Evolutionary conservation across 2,113 vertebrate genomes (phyloP).

Genomic region (Pardalotus punctatus): DNA sequence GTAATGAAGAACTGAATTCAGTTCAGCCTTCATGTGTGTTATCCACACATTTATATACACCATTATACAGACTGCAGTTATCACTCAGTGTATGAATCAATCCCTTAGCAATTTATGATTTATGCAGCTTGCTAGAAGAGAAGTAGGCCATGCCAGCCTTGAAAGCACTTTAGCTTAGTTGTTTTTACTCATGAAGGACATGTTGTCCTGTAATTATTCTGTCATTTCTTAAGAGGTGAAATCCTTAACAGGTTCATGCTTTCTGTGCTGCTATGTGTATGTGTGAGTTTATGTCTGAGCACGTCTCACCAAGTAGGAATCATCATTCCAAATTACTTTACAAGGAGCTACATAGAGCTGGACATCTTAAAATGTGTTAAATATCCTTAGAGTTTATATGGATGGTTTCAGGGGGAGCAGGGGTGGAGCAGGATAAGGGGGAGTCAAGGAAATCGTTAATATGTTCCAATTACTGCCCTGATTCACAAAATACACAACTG

Average conservation of each 20-base stretch:
- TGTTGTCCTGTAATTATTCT: constrained; percentile 79
- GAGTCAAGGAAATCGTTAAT: constrained; percentile 12
- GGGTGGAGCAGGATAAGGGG: not conserved
- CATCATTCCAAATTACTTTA: constrained; percentile 40
- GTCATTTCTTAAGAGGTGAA: constrained; percentile 79
- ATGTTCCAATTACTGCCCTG: not conserved
- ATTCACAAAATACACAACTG: constrained; percentile 15
- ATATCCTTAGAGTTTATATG: constrained; percentile 35
- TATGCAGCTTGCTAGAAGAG: constrained; percentile 72
- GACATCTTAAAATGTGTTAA: constrained; percentile 59
- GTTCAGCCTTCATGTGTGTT: not conserved
- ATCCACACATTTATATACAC: not conserved
- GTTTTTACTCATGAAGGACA: constrained; percentile 77
- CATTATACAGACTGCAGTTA: not conserved
- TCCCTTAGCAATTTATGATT: constrained; percentile 68
- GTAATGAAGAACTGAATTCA: not conserved
- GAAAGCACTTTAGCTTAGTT: constrained; percentile 75
- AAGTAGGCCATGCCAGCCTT: constrained; percentile 74
- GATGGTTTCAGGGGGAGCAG: not conserved
- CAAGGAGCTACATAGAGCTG: constrained; percentile 51
- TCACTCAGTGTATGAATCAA: constrained; percentile 13
- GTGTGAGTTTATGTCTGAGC: constrained; percentile 51
- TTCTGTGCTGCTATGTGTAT: constrained; percentile 25
- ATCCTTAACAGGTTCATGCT: constrained; percentile 69
- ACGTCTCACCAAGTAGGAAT: constrained; percentile 48